These are phyloP conservation scores for Erpornis zantholeuca DNA, from an alignment of 2,113 vertebrate genomes.

Conservation along the genomic window DNA sequence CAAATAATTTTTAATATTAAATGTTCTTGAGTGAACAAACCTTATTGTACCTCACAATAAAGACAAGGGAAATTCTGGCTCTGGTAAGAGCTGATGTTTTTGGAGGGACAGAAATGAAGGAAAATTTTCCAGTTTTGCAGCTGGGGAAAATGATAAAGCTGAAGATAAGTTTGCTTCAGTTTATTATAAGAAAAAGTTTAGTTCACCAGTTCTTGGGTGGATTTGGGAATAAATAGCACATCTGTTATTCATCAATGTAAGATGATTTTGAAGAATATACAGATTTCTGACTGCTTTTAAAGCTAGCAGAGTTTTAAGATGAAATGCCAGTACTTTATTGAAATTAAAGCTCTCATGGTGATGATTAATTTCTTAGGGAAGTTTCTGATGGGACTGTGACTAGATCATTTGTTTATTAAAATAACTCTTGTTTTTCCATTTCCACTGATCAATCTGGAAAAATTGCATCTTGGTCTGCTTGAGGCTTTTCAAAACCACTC, in stretches of 20 bases:
- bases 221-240: neutral
- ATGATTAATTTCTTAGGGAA: neutral
- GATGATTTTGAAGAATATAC: neutral
- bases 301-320: neutral
- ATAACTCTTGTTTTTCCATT: neutral
- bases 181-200: neutral
- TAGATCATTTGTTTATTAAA: neutral
- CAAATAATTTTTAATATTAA: neutral
- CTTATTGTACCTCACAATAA: neutral
- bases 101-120: neutral
- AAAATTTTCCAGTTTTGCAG: neutral
- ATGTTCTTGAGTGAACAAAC: neutral
- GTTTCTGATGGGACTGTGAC: neutral
- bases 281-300: neutral
- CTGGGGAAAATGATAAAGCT: neutral
- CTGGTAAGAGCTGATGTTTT: neutral
- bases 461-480: neutral
- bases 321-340: neutral
- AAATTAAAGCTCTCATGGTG: neutral
- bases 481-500: neutral
- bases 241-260: neutral
- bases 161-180: neutral
- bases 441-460: neutral
- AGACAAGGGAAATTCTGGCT: neutral
- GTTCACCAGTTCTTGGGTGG: neutral